Evolutionary conservation across 2,888 invertebrate species (phyloP).

Genomic region (Microdon myrmicae): DNA sequence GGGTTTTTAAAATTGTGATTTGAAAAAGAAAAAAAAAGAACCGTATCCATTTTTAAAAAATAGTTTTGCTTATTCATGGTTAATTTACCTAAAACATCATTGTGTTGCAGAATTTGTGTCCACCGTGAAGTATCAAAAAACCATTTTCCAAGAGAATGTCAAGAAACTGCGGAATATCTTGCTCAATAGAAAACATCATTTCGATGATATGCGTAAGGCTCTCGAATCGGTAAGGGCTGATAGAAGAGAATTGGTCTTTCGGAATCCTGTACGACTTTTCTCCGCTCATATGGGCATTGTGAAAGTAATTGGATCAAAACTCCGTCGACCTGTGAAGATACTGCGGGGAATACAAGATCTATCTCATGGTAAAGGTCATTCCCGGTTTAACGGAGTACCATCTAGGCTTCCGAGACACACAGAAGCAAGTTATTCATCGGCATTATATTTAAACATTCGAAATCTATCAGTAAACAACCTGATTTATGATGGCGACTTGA

Average conservation of each 20-base stretch:
- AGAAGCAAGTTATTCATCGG: constrained; percentile 6
- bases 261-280: constrained; percentile 39
- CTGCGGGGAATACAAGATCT: constrained; percentile 53
- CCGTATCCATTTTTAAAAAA: too few species aligned
- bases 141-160: constrained; percentile 58
- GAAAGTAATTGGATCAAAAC: constrained; percentile 48
- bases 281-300: constrained; percentile 54
- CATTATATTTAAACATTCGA: constrained; percentile 50
- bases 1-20: too few species aligned
- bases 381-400: constrained; percentile 40
- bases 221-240: constrained; percentile 16
- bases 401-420: constrained; percentile 33
- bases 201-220: constrained; percentile 56
- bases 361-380: constrained; percentile 32
- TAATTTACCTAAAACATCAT: too few species aligned
- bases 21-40: too few species aligned
- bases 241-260: constrained; percentile 22
- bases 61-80: too few species aligned
- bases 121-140: constrained; percentile 57
- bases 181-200: constrained; percentile 55
- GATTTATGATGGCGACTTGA: constrained; percentile 56
- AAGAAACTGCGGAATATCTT: constrained; percentile 56
- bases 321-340: constrained; percentile 59
- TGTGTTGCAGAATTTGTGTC: constrained; percentile 21
- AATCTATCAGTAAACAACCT: constrained; percentile 58